Percentiles rank a stretch among this genome's conserved stretches.
Evolutionary conservation across 2,888 invertebrate species (phyloP).

Genomic region (Drosophila diplacantha): DNA sequence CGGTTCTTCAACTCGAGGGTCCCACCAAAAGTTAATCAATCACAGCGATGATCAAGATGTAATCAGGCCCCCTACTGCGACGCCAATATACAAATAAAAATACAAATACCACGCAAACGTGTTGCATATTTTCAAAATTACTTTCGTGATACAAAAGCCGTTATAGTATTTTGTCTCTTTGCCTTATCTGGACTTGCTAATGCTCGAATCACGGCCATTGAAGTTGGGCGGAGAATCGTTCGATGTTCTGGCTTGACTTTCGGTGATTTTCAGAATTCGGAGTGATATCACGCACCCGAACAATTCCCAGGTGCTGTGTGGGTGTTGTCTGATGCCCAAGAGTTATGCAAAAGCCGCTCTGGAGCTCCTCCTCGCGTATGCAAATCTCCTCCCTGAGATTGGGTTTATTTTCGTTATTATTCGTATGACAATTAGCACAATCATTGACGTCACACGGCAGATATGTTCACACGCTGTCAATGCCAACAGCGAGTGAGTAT

Average conservation of each 20-base stretch:
- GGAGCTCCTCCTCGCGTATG: not conserved
- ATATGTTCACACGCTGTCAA: slow-evolving; percentile 32
- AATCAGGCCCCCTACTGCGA: slow-evolving; percentile 29
- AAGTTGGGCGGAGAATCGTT: not conserved
- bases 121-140: slow-evolving; percentile 22
- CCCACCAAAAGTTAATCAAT: slow-evolving; percentile 24
- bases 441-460: slow-evolving; percentile 31
- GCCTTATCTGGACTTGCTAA: slow-evolving; percentile 33
- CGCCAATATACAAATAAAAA: not conserved
- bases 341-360: slow-evolving; percentile 1
- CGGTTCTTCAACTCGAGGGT: slow-evolving; percentile 30
- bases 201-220: slow-evolving; percentile 17
- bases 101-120: not conserved
- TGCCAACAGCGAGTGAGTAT: slow-evolving; percentile 5
- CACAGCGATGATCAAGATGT: slow-evolving; percentile 9
- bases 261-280: not conserved
- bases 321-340: slow-evolving; percentile 8
- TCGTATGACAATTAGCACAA: slow-evolving; percentile 23
- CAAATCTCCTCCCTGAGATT: not conserved
- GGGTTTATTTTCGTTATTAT: slow-evolving; percentile 21
- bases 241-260: slow-evolving; percentile 16
- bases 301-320: slow-evolving; percentile 1
- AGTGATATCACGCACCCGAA: slow-evolving; percentile 21
- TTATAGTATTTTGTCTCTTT: slow-evolving; percentile 14
- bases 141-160: slow-evolving; percentile 13